Evolutionary conservation across 2,797 vertebrate species (phyloP), one percentile per base, ranked within the genome.

Genomic region (Chlorospingus flavigularis): DNA sequence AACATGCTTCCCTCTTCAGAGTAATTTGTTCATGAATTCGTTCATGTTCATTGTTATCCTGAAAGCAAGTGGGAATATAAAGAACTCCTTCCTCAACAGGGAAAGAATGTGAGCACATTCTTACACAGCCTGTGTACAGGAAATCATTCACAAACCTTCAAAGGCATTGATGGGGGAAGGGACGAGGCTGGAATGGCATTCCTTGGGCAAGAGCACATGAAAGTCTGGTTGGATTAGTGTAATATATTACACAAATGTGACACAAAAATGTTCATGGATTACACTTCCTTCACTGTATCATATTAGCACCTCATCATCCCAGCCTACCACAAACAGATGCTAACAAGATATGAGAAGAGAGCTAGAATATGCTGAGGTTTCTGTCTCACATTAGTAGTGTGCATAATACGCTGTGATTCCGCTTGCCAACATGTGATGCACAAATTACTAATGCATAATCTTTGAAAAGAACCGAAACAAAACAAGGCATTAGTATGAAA

Each of bases 281-380:
- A 96, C 88, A 91, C 88, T 77, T 96, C 92, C 91, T 76, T 82
- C 31, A 3, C 97, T 97, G 97, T 82, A 83, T 96, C 67, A 53
- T 92, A 97, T 98, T 97, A 97, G 88, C 97, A 96, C 96, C 81
- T 97, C 97, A 97, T 97, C 96, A 97, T 91, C 94, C 73, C 60
- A 77, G 86, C 65, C 96, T 91, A 84, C 95, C 74, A 88, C 88
- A 77, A 75, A 84, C 94, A 96, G 94, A 97, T 96, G 96, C 94
- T 93, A 94, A 92, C 84, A 87, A 91, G 96, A 81, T 79, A 92
- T 74, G 54, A 87, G 93, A 88, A 75, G 66, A 87, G 71, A 89
- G 40, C 40, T 67, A 54, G 88, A 74, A 30, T 65, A 85, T 5
- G 8, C 35, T 55, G 70, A 84, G 60, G 47, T 75, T 95, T 95